Base-by-base conservation (phyloP, 2,797 vertebrate species). In the Chanos chanos region DNA sequence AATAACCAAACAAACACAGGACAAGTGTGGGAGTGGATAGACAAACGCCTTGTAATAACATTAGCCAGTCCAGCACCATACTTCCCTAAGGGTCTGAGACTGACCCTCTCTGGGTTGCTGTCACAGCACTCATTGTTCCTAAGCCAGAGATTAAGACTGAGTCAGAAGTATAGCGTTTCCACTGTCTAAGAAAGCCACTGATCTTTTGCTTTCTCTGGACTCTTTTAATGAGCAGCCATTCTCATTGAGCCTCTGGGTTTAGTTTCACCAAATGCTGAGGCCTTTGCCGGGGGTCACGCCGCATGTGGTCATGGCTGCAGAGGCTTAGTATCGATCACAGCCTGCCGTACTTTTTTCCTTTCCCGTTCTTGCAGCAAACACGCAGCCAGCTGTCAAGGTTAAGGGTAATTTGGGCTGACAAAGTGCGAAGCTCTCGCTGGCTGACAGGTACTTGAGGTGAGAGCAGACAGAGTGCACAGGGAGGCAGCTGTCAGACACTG, bases 191-290 rank as follows among this genome's bases (percentile, higher is more conserved):
- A n/a, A n/a, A n/a, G n/a, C n/a, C n/a, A n/a, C 55, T 72, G 78
- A 79, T 75, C 74, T 77, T 66, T 74, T 66, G 61, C 64, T 61
- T 78, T 73, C 66, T 43, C 36, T 63, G 73, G 66, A 73, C 78
- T 70, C 55, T 51, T 81, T 82, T 85, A 84, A 86, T 78, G 75
- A 83, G 76, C 76, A 70, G 63, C 58, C 31, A 15, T 19, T 5
- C 16, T 77, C 64, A 75, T 62, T 73, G 7, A 19, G 19, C 13
- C 41, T 5, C 12, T 9, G 33, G 9, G 18, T 33, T 33, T n/a
- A 15, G 37, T 16, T 12, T 41, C 18, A 12, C 45, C 19, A 6
- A 22, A 21, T 44, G 4, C 18, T 15, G 45, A 45, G 45, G 24
- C 51, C 45, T 13, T 5, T 15, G 4, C 5, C 9, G 10, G 33